Conservation (phyloP, 1,140 invertebrate genomes). For the Himalopsyche phryganea region DNA sequence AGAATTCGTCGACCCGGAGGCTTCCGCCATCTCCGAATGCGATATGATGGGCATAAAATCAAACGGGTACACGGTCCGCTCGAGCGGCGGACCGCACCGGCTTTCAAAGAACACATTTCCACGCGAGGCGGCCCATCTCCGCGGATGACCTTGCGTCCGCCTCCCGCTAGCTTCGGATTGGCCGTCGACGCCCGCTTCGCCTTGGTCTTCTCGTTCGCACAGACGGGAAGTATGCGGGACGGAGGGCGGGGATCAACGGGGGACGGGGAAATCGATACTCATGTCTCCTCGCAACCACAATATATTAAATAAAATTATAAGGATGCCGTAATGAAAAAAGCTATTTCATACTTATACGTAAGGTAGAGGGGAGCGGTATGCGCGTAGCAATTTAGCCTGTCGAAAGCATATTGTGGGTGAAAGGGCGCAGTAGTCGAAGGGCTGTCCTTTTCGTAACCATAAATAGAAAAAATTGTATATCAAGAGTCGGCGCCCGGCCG, state of each 20-base stretch:
- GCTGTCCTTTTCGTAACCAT: constrained; percentile 17
- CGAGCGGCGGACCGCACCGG: constrained; percentile 17
- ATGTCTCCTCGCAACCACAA: constrained; percentile 57
- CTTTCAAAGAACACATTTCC: not conserved
- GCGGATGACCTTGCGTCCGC: too few species aligned
- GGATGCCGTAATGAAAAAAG: constrained; percentile 55
- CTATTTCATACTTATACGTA: constrained; percentile 43
- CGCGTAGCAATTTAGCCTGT: constrained; percentile 41
- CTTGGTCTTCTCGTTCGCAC: constrained; percentile 18
- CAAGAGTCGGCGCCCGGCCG: constrained; percentile 1
- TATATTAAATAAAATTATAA: constrained; percentile 58
- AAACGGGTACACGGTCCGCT: constrained; percentile 13
- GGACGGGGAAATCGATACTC: constrained; percentile 51
- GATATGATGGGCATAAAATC: constrained; percentile 26
- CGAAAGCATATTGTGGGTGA: constrained; percentile 54
- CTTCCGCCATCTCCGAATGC: not conserved
- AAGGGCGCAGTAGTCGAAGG: constrained; percentile 37
- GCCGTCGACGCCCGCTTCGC: not conserved
- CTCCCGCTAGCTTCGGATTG: too few species aligned
- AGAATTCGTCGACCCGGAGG: too few species aligned
- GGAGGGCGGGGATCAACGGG: constrained; percentile 5
- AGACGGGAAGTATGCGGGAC: too few species aligned
- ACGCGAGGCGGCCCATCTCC: not conserved
- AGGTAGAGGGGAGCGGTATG: constrained; percentile 31
- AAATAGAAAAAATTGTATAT: constrained; percentile 28